These are phyloP conservation scores for Corythaixoides concolor DNA, from an alignment of 2,113 vertebrate genomes.

Conservation along the genomic window DNA sequence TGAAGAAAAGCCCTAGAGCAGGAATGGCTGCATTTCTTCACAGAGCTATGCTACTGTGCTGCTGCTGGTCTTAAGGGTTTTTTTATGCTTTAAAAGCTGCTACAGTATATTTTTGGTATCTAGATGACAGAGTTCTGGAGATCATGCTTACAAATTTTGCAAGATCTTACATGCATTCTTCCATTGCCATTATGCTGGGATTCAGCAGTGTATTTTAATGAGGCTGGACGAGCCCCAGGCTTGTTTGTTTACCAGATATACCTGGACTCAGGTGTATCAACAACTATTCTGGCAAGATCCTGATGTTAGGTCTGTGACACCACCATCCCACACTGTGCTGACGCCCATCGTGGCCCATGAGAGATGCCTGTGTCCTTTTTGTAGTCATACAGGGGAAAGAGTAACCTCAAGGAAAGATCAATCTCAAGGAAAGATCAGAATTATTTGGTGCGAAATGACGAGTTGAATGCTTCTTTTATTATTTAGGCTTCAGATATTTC, in stretches of 20 bases:
- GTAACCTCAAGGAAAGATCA: not conserved
- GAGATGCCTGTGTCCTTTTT: not conserved
- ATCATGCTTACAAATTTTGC: not conserved
- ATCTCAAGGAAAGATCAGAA: not conserved
- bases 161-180: not conserved
- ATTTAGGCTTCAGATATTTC: slow-evolving; percentile 7
- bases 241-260: not conserved
- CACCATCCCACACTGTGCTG: not conserved
- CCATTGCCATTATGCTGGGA: not conserved
- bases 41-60: not conserved
- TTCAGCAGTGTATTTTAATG: not conserved
- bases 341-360: not conserved
- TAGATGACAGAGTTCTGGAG: not conserved
- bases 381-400: not conserved
- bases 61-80: not conserved
- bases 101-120: not conserved
- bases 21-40: not conserved
- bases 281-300: not conserved
- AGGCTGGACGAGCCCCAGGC: not conserved
- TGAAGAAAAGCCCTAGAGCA: not conserved
- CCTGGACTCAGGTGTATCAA: not conserved
- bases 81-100: not conserved
- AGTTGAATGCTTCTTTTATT: not conserved
- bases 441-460: not conserved
- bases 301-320: not conserved